Percentiles rank a stretch among this genome's conserved stretches.
phyloP scores from a whole-genome alignment of 2,797 vertebrate species.

The Intellagama lesueurii region DNA sequence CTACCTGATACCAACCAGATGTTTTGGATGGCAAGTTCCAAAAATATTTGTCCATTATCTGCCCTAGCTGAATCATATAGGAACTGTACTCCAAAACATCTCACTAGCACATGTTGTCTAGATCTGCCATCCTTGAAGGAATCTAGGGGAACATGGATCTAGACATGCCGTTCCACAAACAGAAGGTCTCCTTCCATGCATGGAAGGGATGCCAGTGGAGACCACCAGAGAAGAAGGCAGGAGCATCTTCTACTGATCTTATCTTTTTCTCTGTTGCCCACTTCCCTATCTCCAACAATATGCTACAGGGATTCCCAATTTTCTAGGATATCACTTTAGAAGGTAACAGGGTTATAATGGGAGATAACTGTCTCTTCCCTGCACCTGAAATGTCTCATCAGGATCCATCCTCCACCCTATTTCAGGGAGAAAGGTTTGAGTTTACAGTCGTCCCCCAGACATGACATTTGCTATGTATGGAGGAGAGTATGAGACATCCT shows the following conservation, averaged over 20 bases:
- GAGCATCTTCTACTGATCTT: background rate
- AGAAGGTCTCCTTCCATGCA: background rate
- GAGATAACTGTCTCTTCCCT: background rate
- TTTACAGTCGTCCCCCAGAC: no score
- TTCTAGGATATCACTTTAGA: background rate
- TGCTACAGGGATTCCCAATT: background rate
- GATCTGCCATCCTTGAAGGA: background rate
- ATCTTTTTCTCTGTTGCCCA: background rate
- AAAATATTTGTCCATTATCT: background rate
- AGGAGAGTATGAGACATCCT: no score
- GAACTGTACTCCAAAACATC: background rate
- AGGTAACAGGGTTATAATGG: background rate
- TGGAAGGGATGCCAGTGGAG: background rate
- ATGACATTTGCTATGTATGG: no score
- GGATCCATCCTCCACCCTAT: no score
- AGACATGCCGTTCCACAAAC: background rate
- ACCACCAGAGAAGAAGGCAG: background rate
- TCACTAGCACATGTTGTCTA: background rate
- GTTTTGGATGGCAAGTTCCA: background rate
- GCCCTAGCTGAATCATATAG: background rate
- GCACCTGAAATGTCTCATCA: no score
- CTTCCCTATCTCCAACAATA: background rate
- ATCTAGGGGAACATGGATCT: background rate
- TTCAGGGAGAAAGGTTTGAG: no score
- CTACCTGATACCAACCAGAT: background rate